Evolutionary conservation across 2,113 vertebrate species (phyloP).

Genomic region (Phalacrocorax pelagicus): DNA sequence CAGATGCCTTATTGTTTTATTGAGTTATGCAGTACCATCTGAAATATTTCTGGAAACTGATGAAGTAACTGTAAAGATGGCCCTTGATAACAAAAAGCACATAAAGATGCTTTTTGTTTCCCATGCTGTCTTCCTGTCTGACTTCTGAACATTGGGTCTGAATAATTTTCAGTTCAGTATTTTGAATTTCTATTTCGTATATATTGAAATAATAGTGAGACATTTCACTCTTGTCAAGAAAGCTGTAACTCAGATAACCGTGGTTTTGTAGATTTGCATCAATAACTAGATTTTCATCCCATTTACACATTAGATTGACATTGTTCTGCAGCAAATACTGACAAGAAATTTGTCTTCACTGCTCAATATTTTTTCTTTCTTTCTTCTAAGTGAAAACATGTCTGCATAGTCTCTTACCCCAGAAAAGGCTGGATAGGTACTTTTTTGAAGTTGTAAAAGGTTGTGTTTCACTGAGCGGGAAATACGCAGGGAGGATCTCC

Average conservation of each 20-base stretch:
- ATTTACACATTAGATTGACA: conserved; percentile 62
- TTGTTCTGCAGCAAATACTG: conserved; percentile 61
- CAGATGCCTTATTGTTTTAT: neutral
- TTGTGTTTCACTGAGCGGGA: neutral
- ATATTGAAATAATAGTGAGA: conserved; percentile 52
- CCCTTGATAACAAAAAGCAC: neutral
- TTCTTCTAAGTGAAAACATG: conserved; percentile 19
- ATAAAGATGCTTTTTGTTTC: neutral
- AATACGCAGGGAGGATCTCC: neutral
- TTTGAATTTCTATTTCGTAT: neutral
- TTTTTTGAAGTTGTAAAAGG: neutral
- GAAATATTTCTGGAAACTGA: neutral
- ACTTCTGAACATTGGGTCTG: neutral
- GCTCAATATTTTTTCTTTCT: neutral
- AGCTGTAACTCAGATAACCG: conserved; percentile 15
- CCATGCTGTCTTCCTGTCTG: neutral
- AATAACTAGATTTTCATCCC: conserved; percentile 56
- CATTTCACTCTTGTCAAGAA: conserved; percentile 61
- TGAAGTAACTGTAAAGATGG: neutral
- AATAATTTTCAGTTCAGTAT: conserved; percentile 1
- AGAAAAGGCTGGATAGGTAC: neutral
- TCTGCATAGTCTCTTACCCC: neutral
- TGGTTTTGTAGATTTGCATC: conserved; percentile 56
- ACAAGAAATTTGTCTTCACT: conserved; percentile 25
- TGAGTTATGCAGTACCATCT: neutral